Percentiles rank a stretch among this genome's conserved stretches.
These are phyloP conservation scores for Odontamblyopus lacepedii DNA, from an alignment of 2,797 vertebrate species.

Conservation along the genomic window DNA sequence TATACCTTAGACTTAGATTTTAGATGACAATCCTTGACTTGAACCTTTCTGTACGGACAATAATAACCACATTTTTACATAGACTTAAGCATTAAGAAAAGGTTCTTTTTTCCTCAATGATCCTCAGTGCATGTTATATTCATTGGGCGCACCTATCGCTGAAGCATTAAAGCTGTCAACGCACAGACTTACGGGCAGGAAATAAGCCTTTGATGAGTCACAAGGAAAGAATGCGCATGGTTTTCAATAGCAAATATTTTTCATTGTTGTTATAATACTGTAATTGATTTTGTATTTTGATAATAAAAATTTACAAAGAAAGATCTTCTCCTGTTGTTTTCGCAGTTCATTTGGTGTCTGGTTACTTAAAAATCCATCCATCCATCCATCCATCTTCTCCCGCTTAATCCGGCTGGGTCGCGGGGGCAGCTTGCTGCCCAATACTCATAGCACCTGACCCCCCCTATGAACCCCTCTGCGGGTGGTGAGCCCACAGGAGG, in stretches of 20 bases:
- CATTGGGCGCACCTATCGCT: conserved; percentile 18
- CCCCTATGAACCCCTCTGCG: no score
- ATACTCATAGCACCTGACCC: no score
- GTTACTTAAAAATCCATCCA: not conserved
- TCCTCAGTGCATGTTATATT: conserved; percentile 8
- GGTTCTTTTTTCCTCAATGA: not conserved
- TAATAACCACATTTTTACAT: not conserved
- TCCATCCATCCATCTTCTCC: no score
- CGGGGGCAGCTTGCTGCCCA: no score
- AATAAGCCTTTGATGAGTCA: conserved; percentile 5
- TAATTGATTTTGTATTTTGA: conserved; percentile 74
- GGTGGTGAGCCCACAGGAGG: no score
- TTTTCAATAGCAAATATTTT: conserved; percentile 41
- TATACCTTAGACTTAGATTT: no score
- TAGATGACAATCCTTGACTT: not conserved
- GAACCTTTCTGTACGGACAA: not conserved
- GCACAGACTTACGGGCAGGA: conserved; percentile 29
- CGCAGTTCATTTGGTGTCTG: not conserved
- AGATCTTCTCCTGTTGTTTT: conserved; percentile 41
- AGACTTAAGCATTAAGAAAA: not conserved
- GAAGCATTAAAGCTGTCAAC: conserved; percentile 43
- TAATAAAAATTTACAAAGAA: conserved; percentile 75
- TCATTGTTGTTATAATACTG: conserved; percentile 51
- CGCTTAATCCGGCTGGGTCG: no score
- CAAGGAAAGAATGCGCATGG: conserved; percentile 18